Percentiles rank a stretch among this genome's conserved stretches.
phyloP scores from a whole-genome alignment of 64 coral and sea anemone genomes.

The Cladopsammia gracilis region DNA sequence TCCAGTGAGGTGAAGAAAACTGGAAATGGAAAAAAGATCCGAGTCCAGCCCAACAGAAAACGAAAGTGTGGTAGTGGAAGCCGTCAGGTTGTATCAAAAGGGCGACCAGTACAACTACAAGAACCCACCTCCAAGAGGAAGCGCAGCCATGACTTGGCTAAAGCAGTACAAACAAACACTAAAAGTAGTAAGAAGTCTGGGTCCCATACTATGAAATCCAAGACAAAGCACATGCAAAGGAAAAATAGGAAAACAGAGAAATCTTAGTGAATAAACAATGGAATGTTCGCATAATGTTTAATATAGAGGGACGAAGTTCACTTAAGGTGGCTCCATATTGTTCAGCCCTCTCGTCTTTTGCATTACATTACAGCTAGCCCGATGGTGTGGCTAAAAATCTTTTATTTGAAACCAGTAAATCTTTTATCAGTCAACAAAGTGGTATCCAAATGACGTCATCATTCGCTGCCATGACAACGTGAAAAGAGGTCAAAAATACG shows the following conservation, averaged over 20 bases:
- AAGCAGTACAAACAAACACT: constrained; percentile 44
- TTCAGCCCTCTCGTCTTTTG: too few relatives aligned
- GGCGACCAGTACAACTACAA: constrained; percentile 27
- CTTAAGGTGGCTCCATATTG: too few relatives aligned
- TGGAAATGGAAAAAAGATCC: constrained; percentile 62
- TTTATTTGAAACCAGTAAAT: too few relatives aligned
- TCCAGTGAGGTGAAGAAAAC: constrained; percentile 54
- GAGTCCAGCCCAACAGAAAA: constrained; percentile 55
- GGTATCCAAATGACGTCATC: too few relatives aligned
- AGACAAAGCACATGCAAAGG: constrained; percentile 49
- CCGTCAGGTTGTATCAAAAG: constrained; percentile 62
- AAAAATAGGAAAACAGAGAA: constrained; percentile 42
- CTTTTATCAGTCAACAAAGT: too few relatives aligned
- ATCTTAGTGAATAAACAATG: neutral
- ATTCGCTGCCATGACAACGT: too few relatives aligned
- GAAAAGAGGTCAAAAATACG: too few relatives aligned
- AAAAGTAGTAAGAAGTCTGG: constrained; percentile 45
- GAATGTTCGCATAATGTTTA: neutral
- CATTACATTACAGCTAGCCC: too few relatives aligned
- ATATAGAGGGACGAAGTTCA: neutral
- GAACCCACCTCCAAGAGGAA: constrained; percentile 25
- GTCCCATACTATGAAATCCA: constrained; percentile 66
- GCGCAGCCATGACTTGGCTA: constrained; percentile 48
- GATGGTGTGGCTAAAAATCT: too few relatives aligned
- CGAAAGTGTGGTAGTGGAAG: constrained; percentile 44